Evolutionary conservation across 2,113 vertebrate species (phyloP).

Genomic region (Micronycteris hirsuta): DNA sequence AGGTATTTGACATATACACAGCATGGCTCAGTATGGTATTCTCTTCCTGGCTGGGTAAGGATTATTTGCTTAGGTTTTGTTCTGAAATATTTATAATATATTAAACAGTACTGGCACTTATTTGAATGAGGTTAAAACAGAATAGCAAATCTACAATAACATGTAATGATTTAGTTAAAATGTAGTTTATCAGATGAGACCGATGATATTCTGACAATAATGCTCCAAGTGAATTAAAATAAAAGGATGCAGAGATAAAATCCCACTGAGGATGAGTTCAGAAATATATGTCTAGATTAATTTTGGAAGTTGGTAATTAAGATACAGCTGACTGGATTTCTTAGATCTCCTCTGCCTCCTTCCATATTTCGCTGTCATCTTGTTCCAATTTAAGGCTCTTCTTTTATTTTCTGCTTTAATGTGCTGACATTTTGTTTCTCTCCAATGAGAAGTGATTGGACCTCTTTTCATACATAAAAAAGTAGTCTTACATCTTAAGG

Average conservation of each 20-base stretch:
- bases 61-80: conserved; percentile 48
- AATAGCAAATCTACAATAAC: conserved; percentile 52
- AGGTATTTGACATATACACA: not conserved
- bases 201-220: conserved; percentile 64
- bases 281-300: conserved; percentile 1
- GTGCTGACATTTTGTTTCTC: not conserved
- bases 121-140: conserved; percentile 61
- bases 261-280: not conserved
- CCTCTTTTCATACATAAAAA: not conserved
- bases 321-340: not conserved
- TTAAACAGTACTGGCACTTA: not conserved
- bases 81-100: conserved; percentile 59
- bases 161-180: conserved; percentile 61
- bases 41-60: not conserved
- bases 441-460: not conserved
- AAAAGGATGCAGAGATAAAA: conserved; percentile 36
- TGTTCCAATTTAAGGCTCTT: not conserved
- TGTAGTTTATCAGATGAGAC: conserved; percentile 59
- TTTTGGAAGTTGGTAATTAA: conserved; percentile 21
- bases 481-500: not conserved
- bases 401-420: conserved; percentile 36
- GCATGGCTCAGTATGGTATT: not conserved
- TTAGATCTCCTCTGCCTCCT: not conserved
- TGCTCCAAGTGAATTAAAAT: conserved; percentile 54
- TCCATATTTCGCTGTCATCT: not conserved